A percentile compares a stretch with the other conserved stretches of the same genome.
Conservation (phyloP, 2,113 vertebrate genomes). For the Tachysurus vachellii region DNA sequence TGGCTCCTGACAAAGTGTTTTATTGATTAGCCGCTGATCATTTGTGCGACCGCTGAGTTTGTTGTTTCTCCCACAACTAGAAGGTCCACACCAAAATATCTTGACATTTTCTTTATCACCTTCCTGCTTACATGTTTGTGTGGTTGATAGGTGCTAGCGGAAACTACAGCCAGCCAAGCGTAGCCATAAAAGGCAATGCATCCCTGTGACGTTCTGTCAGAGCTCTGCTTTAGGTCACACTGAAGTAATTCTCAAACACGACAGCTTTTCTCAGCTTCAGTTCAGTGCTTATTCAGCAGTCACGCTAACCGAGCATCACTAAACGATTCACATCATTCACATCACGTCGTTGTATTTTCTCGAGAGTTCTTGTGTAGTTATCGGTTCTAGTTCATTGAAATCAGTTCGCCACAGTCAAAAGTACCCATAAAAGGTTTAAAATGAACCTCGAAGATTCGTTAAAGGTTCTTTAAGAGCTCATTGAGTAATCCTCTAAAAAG, state of each 20-base stretch:
- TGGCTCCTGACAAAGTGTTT: neutral
- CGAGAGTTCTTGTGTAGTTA: neutral
- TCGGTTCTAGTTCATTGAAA: neutral
- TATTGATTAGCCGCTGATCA: neutral
- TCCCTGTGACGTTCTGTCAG: neutral
- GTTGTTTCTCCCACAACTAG: neutral
- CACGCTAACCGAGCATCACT: neutral
- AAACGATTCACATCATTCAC: neutral
- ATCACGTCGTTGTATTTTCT: neutral
- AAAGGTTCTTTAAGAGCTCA: too few species aligned
- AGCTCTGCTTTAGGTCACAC: constrained; percentile 22
- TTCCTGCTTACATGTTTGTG: constrained; percentile 10
- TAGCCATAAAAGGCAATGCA: constrained; percentile 24
- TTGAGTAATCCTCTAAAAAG: too few species aligned
- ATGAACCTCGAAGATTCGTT: neutral
- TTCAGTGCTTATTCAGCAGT: neutral
- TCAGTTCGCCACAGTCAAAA: neutral
- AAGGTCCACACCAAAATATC: neutral
- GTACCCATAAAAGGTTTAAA: neutral
- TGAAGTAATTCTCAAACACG: constrained; percentile 1
- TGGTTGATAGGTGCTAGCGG: constrained; percentile 28
- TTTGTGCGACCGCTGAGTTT: neutral
- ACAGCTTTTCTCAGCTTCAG: too few species aligned
- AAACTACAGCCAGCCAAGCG: neutral
- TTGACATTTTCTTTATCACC: neutral